Evolutionary conservation across 2,113 vertebrate genomes (phyloP).

Genomic region (Microcebus lehilahytsara): DNA sequence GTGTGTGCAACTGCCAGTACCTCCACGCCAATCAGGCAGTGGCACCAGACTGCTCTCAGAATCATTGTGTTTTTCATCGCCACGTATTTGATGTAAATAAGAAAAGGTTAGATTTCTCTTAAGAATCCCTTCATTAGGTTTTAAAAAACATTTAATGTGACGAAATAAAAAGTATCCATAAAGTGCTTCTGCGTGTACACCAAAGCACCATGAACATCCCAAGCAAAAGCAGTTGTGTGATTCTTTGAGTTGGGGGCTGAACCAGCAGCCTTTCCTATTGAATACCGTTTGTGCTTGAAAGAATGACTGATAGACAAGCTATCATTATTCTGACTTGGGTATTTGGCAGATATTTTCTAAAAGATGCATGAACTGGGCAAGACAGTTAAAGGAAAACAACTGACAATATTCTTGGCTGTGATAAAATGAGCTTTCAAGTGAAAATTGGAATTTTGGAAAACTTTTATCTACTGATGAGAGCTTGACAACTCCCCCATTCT

Average conservation of each 20-base stretch:
- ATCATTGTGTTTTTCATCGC: background rate
- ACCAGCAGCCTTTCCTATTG: background rate
- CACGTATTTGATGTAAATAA: background rate
- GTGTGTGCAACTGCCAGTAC: background rate
- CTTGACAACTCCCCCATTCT: background rate
- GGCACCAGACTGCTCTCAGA: background rate
- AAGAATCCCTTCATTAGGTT: conserved; percentile 11
- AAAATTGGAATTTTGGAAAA: conserved; percentile 39
- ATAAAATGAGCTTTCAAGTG: conserved; percentile 39
- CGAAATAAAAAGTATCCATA: background rate
- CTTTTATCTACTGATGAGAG: background rate
- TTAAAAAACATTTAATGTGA: background rate
- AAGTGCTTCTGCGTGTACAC: background rate
- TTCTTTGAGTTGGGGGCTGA: background rate
- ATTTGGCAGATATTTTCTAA: background rate
- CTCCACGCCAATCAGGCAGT: background rate
- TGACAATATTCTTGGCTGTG: background rate
- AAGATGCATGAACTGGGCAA: background rate
- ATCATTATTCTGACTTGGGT: background rate
- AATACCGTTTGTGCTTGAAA: background rate
- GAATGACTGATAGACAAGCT: background rate
- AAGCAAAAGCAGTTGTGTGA: background rate
- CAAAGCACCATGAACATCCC: background rate
- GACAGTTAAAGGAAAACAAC: background rate
- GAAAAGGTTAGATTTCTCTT: background rate